Evolutionary conservation across 1,140 invertebrate species (phyloP).

Genomic region (Ruditapes philippinarum): DNA sequence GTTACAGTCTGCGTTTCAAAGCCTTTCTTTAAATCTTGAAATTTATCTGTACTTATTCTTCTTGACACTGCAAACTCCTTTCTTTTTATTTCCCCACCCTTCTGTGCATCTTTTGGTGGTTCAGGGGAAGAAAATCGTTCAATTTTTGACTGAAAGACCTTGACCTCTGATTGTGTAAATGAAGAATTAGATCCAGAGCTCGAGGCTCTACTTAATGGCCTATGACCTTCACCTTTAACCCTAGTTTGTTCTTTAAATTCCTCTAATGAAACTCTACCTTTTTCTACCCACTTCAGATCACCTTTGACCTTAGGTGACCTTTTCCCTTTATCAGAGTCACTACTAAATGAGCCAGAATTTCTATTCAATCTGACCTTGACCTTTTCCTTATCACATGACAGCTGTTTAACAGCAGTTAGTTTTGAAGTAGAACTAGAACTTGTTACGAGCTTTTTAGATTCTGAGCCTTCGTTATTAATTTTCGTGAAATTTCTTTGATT

Average conservation of each 20-base stretch:
- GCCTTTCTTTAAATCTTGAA: conserved; percentile 61
- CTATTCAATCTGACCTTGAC: conserved; percentile 8
- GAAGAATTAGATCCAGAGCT: conserved; percentile 61
- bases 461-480: neutral
- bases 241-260: conserved; percentile 37
- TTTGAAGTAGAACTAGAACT: neutral
- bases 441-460: neutral
- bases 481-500: conserved; percentile 26
- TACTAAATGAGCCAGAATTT: conserved; percentile 53
- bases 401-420: conserved; percentile 24
- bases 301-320: conserved; percentile 34
- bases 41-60: conserved; percentile 52
- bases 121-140: conserved; percentile 43
- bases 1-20: conserved; percentile 36
- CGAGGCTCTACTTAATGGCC: conserved; percentile 46
- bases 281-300: conserved; percentile 45
- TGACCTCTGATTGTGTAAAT: neutral
- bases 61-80: conserved; percentile 45
- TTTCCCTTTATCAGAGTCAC: conserved; percentile 45
- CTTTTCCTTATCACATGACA: conserved; percentile 14
- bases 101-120: neutral
- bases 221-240: conserved; percentile 36
- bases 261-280: conserved; percentile 54
- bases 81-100: neutral
- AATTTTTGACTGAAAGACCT: neutral